Conservation (phyloP, 2,113 vertebrate species). For the Suncus etruscus region DNA sequence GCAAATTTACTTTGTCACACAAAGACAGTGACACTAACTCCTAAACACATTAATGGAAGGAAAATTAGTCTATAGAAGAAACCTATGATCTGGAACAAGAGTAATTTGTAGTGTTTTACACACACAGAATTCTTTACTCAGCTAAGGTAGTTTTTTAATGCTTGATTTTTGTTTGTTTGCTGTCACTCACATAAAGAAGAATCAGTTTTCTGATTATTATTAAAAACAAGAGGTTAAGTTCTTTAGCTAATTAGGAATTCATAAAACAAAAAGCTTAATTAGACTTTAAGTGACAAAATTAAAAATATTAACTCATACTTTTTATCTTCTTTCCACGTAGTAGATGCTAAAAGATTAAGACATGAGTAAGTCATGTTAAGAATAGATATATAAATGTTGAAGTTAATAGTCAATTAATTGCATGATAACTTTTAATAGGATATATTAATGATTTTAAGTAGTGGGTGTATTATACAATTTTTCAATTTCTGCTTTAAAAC, state of each 20-base stretch:
- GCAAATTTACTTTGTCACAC: background rate
- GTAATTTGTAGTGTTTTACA: background rate
- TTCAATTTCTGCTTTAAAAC: background rate
- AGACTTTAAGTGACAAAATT: background rate
- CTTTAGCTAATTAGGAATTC: background rate
- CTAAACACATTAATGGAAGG: background rate
- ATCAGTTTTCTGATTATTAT: background rate
- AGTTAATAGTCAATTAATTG: background rate
- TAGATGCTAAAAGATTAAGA: background rate
- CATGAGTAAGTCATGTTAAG: background rate
- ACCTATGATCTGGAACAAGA: background rate
- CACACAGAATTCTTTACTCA: background rate
- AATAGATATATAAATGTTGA: background rate
- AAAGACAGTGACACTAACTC: background rate
- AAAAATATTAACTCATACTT: background rate
- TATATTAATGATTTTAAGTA: background rate
- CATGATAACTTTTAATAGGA: background rate
- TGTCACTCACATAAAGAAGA: background rate
- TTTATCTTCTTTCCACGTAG: constrained; percentile 17
- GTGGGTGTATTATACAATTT: background rate
- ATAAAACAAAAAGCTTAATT: background rate
- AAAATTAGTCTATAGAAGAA: background rate
- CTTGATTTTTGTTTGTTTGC: background rate
- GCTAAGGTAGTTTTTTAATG: background rate
- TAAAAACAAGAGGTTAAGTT: background rate